Evolutionary conservation across 2,797 vertebrate species (phyloP).

Genomic region (Pantherophis alleghaniensis): DNA sequence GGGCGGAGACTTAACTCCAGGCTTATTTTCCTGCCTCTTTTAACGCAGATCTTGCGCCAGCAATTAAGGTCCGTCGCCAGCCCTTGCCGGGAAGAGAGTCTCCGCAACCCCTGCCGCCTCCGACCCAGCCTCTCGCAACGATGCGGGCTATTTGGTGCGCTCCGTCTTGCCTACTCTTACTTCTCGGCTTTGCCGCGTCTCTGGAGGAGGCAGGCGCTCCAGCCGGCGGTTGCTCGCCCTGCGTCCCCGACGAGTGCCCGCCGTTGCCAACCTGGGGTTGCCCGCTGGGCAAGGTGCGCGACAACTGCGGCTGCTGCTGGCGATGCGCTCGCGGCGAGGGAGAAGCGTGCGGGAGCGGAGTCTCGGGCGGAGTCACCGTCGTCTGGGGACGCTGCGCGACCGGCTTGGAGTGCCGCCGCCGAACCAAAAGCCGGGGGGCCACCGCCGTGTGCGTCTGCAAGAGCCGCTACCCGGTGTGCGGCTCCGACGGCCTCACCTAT

Average conservation of each 20-base stretch:
- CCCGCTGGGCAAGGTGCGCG: slow-evolving; percentile 69
- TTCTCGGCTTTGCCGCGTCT: not conserved
- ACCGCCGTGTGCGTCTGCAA: slow-evolving; percentile 82
- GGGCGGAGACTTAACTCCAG: slow-evolving; percentile 1
- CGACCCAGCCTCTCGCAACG: too few species aligned
- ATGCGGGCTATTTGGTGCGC: not conserved
- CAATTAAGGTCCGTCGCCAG: not conserved
- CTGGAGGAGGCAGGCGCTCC: not conserved
- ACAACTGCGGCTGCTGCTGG: slow-evolving; percentile 81
- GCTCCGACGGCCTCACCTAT: slow-evolving; percentile 82
- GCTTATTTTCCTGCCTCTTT: too few species aligned
- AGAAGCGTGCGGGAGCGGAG: slow-evolving; percentile 74
- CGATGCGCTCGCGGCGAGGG: slow-evolving; percentile 80
- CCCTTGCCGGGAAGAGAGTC: not conserved
- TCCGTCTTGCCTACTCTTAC: not conserved
- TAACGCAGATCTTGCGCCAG: not conserved
- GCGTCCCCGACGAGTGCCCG: slow-evolving; percentile 71
- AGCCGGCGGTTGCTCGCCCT: slow-evolving; percentile 65
- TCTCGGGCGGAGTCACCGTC: slow-evolving; percentile 45
- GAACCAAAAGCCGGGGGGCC: slow-evolving; percentile 75
- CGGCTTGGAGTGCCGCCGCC: slow-evolving; percentile 82
- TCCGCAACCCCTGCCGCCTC: not conserved
- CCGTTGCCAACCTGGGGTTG: slow-evolving; percentile 76
- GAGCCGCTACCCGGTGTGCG: slow-evolving; percentile 84
- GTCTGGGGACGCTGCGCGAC: slow-evolving; percentile 75